Evolutionary conservation across 2,797 vertebrate genomes (phyloP).

Genomic region (Eulemur albifrons): DNA sequence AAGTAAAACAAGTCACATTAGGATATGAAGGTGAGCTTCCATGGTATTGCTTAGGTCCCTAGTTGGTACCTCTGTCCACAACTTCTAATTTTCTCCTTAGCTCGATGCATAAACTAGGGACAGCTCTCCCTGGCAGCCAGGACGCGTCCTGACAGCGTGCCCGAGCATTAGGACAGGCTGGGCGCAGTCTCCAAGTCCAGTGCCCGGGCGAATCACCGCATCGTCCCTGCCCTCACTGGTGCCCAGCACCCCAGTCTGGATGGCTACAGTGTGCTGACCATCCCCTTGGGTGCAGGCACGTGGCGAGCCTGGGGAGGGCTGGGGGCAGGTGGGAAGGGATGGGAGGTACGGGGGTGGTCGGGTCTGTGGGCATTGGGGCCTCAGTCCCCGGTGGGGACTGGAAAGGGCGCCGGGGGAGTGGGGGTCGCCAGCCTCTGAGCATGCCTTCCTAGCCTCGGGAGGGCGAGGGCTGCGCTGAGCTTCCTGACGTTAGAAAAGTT

Average conservation of each 20-base stretch:
- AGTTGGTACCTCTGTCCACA: not conserved
- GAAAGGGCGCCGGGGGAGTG: not conserved
- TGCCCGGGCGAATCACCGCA: not conserved
- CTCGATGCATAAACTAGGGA: not conserved
- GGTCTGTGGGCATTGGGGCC: not conserved
- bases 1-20: not conserved
- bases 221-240: not conserved
- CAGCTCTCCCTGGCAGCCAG: not conserved
- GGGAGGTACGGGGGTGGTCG: not conserved
- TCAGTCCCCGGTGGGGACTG: not conserved
- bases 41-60: not conserved
- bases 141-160: not conserved
- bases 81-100: not conserved
- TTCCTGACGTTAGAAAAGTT: not conserved
- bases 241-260: not conserved
- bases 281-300: not conserved
- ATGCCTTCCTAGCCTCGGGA: not conserved
- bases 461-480: not conserved
- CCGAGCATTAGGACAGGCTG: not conserved
- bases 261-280: not conserved
- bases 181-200: not conserved
- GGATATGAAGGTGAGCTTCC: conserved; percentile 65
- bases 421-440: not conserved
- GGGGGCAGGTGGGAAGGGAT: not conserved
- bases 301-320: not conserved